Evolutionary conservation across 2,888 invertebrate genomes (phyloP), one percentile per base, ranked within the genome.

Genomic region (Nematopogon swammerdamellus): DNA sequence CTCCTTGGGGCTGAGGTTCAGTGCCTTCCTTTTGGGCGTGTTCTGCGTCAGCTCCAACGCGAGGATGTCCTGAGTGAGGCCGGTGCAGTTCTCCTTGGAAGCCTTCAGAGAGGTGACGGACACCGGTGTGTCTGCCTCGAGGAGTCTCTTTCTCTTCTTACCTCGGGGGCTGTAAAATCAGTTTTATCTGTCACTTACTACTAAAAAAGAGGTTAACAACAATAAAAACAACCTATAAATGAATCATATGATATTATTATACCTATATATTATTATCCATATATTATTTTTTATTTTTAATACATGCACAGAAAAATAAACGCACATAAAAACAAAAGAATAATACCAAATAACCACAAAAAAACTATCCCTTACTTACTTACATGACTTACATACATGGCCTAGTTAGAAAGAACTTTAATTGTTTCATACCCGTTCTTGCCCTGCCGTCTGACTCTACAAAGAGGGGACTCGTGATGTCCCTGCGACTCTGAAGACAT

Each of bases 1-100:
- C 30, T 61, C 65, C 3, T 61, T 59, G 1, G 76, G 73, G 3
- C 82, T 79, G 1, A 80, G 72, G 50, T 77, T 76, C 53, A 67
- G 65, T n/a, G 80, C 73, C 70, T 82, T 84, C 51, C 80, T 82
- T 63, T 85, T 85, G 1, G 88, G 88, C 11, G 88, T 88, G 54
- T 84, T 84, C 56, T 86, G 85, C 48, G 82, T 85, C 16, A 88
- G 79, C 54, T 87, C 88, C 51, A 88, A 63, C 0, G 85, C 80
- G 65, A 84, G 81, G 42, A 88, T 87, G 63, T 89, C 89, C 59
- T 87, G 86, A 2, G 89, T 89, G 2, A 88, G 71, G 0, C 89
- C 88, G 44, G 87, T 86, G 59, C 80, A 82, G 51, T 80, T 77
- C 51, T 64, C 69, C 50, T 77, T 80, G 0, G 69, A 72, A 47